These are phyloP conservation scores for Sardina pilchardus DNA, from an alignment of 2,113 vertebrate genomes.

Conservation along the genomic window DNA sequence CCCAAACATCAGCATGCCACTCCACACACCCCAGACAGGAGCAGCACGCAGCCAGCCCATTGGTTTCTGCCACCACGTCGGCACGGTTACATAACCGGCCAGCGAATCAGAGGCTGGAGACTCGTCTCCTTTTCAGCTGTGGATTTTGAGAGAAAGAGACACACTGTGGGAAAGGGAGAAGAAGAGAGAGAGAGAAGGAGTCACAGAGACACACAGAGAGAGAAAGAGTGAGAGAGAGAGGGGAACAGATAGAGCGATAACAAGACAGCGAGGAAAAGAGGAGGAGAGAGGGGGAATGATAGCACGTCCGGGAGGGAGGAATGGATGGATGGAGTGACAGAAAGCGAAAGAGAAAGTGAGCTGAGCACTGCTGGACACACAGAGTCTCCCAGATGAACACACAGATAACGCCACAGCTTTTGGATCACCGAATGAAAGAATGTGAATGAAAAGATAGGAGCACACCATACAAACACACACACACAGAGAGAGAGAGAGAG, in stretches of 20 bases:
- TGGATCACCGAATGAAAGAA: too few species aligned
- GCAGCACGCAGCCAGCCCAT: constrained; percentile 11
- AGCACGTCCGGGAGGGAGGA: not conserved
- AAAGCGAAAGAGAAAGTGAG: not conserved
- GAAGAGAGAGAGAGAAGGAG: not conserved
- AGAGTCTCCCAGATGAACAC: not conserved
- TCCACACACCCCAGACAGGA: not conserved
- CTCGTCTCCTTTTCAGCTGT: not conserved
- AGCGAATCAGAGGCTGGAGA: constrained; percentile 9
- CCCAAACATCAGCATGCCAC: constrained; percentile 18
- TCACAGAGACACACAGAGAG: not conserved
- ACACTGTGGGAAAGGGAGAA: not conserved
- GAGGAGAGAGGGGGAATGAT: not conserved
- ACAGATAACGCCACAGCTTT: not conserved
- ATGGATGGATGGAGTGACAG: not conserved
- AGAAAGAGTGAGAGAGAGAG: not conserved
- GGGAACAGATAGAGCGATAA: not conserved
- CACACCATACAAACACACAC: too few species aligned
- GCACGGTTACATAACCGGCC: constrained; percentile 28
- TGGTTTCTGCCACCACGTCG: constrained; percentile 25
- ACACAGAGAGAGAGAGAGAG: too few species aligned
- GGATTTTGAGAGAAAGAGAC: not conserved
- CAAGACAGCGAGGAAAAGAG: not conserved
- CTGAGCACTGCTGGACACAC: not conserved
- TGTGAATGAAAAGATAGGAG: too few species aligned